These are phyloP conservation scores for Sycon ciliatum DNA, from an alignment of 37 sponge, comb jelly and placozoan genomes.

Conservation along the genomic window DNA sequence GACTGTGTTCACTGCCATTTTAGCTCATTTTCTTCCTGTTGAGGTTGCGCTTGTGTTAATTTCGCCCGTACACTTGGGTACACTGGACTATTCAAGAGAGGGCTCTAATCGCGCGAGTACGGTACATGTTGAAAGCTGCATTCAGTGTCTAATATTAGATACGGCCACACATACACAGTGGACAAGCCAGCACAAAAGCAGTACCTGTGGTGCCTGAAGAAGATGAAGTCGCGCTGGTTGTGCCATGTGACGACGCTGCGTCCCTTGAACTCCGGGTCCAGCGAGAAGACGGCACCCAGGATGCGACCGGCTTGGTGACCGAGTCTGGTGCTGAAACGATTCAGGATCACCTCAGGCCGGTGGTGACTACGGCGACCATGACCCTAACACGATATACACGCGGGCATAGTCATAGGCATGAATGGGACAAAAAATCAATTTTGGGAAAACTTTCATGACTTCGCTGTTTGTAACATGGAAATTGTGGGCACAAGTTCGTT, in stretches of 20 bases:
- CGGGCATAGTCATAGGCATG: neutral
- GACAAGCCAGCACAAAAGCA: neutral
- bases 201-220: slow-evolving; percentile 91
- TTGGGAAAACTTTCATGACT: no score
- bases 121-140: no score
- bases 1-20: no score
- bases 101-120: no score
- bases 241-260: slow-evolving; percentile 88
- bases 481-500: no score
- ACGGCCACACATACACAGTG: neutral
- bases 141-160: neutral
- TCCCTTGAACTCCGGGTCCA: slow-evolving; percentile 87
- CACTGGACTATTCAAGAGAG: no score
- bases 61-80: no score
- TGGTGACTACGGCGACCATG: slow-evolving; percentile 71
- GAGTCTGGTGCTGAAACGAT: slow-evolving; percentile 83
- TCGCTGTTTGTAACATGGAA: no score
- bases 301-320: slow-evolving; percentile 89
- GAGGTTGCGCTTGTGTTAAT: no score
- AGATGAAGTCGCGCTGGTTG: slow-evolving; percentile 93
- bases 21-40: no score
- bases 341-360: slow-evolving; percentile 85
- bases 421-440: neutral
- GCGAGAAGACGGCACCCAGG: slow-evolving; percentile 82
- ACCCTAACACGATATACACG: slow-evolving; percentile 32